Base-by-base conservation (phyloP, 2,888 invertebrate genomes). In the Palloptera scutellata region DNA sequence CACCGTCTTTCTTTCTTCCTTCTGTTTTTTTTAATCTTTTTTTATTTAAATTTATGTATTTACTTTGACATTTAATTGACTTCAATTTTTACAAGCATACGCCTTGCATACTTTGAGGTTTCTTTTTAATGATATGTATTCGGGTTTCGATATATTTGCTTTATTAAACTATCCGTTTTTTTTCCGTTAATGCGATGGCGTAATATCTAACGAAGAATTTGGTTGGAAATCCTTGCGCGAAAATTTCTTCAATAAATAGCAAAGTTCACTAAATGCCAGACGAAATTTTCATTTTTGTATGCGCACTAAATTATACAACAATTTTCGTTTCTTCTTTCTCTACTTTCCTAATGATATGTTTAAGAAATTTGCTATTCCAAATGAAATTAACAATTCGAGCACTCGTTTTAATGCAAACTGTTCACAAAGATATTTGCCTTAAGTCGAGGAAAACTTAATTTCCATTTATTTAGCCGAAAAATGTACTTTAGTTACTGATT, bases 241-340 rank as follows among this genome's bases (percentile, higher is more conserved):
- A 13, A 48, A 48, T 9, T 48, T 48, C 15, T 11, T 48, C 15
- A 48, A 1, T 43, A 45, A 19, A 54, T 20, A 20, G n/a, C 52
- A 63, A 54, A 45, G 42, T 45, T 63, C 58, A 41, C 61, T 42
- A 43, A 42, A 20, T 30, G 42, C 30, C 52, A 19, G 43, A n/a
- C 40, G 41, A 13, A 41, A 30, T 67, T 55, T 53, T 55, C 48
- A 10, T 55, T 55, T 55, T 43, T 42, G 51, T 59, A 66, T 53
- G 63, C 64, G 58, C 65, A 20, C 43, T 8, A 61, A 65, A 70
- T 70, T 72, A 70, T 66, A 68, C 72, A 72, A 67, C 58, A 60
- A 61, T 48, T 57, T 54, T 42, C 20, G 11, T 17, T 40, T 17
- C 11, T 10, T 12, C 19, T 17, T 15, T 17, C 43, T 48, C 15